Base-by-base conservation (phyloP, 2,113 vertebrate genomes). In the Alligator sinensis region DNA sequence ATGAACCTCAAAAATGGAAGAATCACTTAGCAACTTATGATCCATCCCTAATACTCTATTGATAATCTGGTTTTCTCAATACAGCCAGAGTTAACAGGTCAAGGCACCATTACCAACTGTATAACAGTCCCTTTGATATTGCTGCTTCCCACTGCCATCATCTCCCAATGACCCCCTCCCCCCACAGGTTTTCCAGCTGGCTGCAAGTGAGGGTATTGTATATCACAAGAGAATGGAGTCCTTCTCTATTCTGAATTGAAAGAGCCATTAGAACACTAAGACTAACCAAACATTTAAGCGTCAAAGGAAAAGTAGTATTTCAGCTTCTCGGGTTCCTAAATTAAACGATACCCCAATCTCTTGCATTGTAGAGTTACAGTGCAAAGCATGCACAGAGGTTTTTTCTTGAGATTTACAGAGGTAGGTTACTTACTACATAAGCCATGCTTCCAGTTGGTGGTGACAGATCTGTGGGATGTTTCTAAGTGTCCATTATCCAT, bases 141-240 rank as follows among this genome's bases (percentile, higher is more conserved):
- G 61, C 38, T 72, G 30, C 81, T 96, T 64, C 77, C 57, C 19
- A 5, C 92, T 88, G 82, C 76, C 84, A 92, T 91, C 14, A 34
- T 14, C 38, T 22, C 22, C n/a, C 30, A 25, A 11, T 18, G 60
- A 6, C 86, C 84, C 84, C 94, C 94, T 93, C 24, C 34, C 72
- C 38, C 72, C 21, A 19, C 6, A 75, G 13, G 21, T 25, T 27
- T 10, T 38, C 15, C 25, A 12, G 28, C 92, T 93, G 92, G 89
- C 95, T 95, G 95, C 91, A 95, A 95, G 92, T 96, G 93, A 95
- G 85, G 77, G 75, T 80, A 81, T 81, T 72, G 92, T 93, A 89
- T 93, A 96, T 86, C 87, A 91, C 86, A 88, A 94, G 94, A 82
- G 89, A 90, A 95, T 90, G 87, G 76, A 64, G 30, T 60, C 74